A percentile compares a stretch with the other conserved stretches of the same genome.
These are phyloP conservation scores for Diorhabda sublineata DNA, from an alignment of 1,140 invertebrate species.

Conservation along the genomic window DNA sequence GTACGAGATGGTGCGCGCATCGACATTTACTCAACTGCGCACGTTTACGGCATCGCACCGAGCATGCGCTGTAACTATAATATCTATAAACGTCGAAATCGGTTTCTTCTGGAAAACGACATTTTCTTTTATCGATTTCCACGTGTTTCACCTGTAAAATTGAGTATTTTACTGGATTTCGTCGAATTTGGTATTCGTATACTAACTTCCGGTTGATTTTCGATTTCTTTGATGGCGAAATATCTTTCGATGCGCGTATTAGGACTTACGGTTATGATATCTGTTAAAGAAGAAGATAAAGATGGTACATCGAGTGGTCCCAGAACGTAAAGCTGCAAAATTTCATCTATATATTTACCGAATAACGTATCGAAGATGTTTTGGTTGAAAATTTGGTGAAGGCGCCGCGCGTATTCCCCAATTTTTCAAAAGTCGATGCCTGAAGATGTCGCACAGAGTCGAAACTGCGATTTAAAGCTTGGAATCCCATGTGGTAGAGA, in stretches of 20 bases:
- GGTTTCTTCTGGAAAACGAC: constrained; percentile 62
- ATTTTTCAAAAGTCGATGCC: too few species aligned
- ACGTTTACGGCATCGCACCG: constrained; percentile 62
- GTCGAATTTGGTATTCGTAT: neutral
- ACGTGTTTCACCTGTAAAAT: constrained; percentile 41
- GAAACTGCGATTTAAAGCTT: too few species aligned
- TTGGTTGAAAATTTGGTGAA: too few species aligned
- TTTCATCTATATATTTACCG: too few species aligned
- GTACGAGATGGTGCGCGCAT: constrained; percentile 64
- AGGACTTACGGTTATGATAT: constrained; percentile 45
- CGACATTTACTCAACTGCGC: constrained; percentile 59
- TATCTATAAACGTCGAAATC: constrained; percentile 56
- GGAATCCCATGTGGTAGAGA: too few species aligned
- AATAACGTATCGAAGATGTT: too few species aligned
- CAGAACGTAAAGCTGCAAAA: constrained; percentile 55
- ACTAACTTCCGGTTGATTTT: constrained; percentile 42
- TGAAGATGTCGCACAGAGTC: too few species aligned
- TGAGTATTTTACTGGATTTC: neutral
- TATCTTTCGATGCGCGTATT: constrained; percentile 34
- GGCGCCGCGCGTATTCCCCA: too few species aligned
- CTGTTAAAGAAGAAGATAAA: constrained; percentile 56
- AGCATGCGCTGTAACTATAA: constrained; percentile 66
- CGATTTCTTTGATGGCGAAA: constrained; percentile 43
- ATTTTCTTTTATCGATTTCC: constrained; percentile 48
- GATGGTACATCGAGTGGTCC: constrained; percentile 62